A percentile compares a stretch with the other conserved stretches of the same genome.
These are phyloP conservation scores for Trichonephila clavata DNA, from an alignment of 1,140 invertebrate species.

Conservation along the genomic window DNA sequence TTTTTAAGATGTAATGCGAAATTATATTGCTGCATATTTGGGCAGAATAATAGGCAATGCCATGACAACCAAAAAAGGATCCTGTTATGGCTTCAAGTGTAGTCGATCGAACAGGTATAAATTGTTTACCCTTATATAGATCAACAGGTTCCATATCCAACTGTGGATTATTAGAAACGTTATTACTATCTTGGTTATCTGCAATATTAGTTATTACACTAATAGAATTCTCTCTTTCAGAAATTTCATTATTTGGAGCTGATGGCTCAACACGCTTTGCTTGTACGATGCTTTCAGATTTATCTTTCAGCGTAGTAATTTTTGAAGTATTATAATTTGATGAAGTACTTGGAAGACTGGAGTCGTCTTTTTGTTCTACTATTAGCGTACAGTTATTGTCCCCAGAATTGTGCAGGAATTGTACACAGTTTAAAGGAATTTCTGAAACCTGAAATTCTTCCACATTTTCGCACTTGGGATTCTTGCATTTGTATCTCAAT, in stretches of 20 bases:
- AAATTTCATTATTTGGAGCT: not conserved
- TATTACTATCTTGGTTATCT: not conserved
- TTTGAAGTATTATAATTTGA: not conserved
- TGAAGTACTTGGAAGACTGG: too few relatives aligned
- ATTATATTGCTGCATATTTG: constrained; percentile 42
- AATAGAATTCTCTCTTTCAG: not conserved
- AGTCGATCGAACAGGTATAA: not conserved
- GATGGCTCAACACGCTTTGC: rapidly evolving
- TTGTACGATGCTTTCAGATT: too few relatives aligned
- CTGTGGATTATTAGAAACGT: not conserved
- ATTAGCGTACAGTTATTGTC: not conserved
- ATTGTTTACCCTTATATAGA: not conserved
- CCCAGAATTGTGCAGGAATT: not conserved
- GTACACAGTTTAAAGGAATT: not conserved
- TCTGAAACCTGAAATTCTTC: not conserved
- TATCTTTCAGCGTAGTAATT: not conserved
- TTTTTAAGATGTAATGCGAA: not conserved
- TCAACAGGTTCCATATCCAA: not conserved
- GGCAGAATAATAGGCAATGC: constrained; percentile 1
- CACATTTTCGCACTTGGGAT: not conserved
- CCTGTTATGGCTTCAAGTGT: constrained; percentile 15
- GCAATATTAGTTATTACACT: not conserved
- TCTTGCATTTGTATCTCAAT: not conserved
- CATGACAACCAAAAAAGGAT: not conserved
- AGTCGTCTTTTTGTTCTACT: not conserved